Conservation (phyloP, 1,140 invertebrate genomes). For the Microplitis demolitor region DNA sequence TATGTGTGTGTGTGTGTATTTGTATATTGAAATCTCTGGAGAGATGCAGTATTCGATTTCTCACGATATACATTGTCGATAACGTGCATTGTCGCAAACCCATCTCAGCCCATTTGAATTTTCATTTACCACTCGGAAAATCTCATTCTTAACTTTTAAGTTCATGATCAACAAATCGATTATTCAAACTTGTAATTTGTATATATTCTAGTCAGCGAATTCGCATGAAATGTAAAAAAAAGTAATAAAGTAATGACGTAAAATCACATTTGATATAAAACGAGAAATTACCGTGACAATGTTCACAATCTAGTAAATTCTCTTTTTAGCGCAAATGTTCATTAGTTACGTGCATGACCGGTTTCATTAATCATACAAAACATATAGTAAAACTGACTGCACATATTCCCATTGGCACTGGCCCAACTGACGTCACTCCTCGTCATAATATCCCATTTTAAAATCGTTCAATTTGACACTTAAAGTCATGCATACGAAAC, state of each 20-base stretch:
- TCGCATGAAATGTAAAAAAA: no score
- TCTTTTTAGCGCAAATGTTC: neutral
- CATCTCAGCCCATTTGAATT: constrained; percentile 13
- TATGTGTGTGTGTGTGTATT: neutral
- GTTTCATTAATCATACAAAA: constrained; percentile 5
- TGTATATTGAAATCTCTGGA: constrained; percentile 7
- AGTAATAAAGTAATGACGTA: no score
- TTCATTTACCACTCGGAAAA: neutral
- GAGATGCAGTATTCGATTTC: constrained; percentile 28
- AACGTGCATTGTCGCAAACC: constrained; percentile 1
- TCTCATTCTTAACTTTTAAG: neutral
- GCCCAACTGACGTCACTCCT: neutral
- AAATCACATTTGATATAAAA: no score
- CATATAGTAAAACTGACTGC: neutral
- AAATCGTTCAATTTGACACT: neutral
- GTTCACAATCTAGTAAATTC: neutral
- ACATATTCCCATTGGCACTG: neutral
- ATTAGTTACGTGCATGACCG: neutral
- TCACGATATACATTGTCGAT: constrained; percentile 26
- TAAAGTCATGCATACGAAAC: neutral
- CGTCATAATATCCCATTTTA: neutral
- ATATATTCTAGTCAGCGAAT: no score
- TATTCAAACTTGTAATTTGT: no score
- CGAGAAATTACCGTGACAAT: neutral
- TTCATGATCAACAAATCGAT: neutral